phyloP scores from a whole-genome alignment of 2,888 invertebrate species.

The Scotopteryx bipunctaria region DNA sequence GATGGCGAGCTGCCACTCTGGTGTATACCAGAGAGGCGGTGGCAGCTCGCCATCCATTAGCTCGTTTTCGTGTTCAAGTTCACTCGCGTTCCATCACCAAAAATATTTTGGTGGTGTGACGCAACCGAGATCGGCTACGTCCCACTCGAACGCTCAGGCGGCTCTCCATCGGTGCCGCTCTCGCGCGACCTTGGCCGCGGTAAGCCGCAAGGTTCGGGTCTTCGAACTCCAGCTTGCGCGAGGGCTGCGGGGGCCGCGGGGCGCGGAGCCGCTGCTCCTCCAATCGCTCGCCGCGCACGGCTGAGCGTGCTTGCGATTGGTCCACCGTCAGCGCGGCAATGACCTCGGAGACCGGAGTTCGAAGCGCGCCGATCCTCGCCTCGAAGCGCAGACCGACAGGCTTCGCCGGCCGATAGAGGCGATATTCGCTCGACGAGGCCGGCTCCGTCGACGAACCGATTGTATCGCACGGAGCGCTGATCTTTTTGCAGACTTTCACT shows the following conservation, averaged over 20 bases:
- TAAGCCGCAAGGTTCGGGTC: slow-evolving; percentile 94
- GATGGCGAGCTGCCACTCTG: no score
- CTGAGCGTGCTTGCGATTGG: slow-evolving; percentile 80
- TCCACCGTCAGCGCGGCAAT: slow-evolving; percentile 86
- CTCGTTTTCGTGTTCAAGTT: slow-evolving; percentile 81
- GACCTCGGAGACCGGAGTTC: slow-evolving; percentile 92
- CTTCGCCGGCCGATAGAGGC: slow-evolving; percentile 76
- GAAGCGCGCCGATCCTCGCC: slow-evolving; percentile 89
- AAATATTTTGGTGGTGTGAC: slow-evolving; percentile 83
- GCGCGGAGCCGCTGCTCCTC: slow-evolving; percentile 68
- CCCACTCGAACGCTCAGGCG: slow-evolving; percentile 67
- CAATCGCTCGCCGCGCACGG: slow-evolving; percentile 73
- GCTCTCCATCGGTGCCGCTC: slow-evolving; percentile 74
- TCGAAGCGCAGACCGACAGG: slow-evolving; percentile 78
- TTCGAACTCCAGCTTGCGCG: slow-evolving; percentile 85
- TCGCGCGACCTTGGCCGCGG: slow-evolving; percentile 90
- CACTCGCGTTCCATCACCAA: slow-evolving; percentile 82
- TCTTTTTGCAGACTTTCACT: slow-evolving; percentile 85
- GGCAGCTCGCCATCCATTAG: slow-evolving; percentile 69
- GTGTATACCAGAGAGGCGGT: slow-evolving; percentile 46
- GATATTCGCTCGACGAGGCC: slow-evolving; percentile 72
- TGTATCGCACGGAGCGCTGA: slow-evolving; percentile 79
- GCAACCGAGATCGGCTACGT: slow-evolving; percentile 71
- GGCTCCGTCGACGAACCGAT: slow-evolving; percentile 69
- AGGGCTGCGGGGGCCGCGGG: slow-evolving; percentile 63